phyloP scores from a whole-genome alignment of 2,888 invertebrate genomes.

The Machimus rusticus region DNA sequence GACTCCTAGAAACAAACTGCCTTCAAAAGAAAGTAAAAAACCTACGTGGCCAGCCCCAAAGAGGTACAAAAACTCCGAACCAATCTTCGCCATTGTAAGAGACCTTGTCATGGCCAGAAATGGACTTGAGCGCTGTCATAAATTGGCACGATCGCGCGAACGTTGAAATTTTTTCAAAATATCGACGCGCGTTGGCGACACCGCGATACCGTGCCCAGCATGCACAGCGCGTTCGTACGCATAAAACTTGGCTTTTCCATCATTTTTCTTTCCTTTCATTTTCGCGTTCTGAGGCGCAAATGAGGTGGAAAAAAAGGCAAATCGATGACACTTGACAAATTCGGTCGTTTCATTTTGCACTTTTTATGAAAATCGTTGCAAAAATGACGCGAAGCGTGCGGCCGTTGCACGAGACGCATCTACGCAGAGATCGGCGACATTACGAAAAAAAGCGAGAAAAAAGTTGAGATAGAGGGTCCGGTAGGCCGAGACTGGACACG shows the following conservation, averaged over 20 bases:
- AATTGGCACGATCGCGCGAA: constrained; percentile 7
- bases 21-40: neutral
- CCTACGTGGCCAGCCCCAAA: neutral
- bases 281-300: neutral
- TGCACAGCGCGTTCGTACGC: neutral
- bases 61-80: neutral
- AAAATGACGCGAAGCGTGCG: constrained; percentile 5
- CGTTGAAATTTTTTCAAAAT: constrained; percentile 1
- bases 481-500: neutral
- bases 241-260: neutral
- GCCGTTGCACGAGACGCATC: neutral
- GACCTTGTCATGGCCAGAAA: neutral
- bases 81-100: neutral
- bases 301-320: neutral
- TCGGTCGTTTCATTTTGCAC: neutral
- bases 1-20: neutral
- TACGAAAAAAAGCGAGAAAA: neutral
- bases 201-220: neutral
- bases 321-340: constrained; percentile 5
- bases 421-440: neutral
- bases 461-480: neutral
- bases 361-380: neutral
- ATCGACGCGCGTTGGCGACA: neutral
- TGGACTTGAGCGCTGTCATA: constrained; percentile 10
- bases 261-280: neutral